phyloP scores from a whole-genome alignment of 2,797 vertebrate genomes.

The Nyctalus aviator region DNA sequence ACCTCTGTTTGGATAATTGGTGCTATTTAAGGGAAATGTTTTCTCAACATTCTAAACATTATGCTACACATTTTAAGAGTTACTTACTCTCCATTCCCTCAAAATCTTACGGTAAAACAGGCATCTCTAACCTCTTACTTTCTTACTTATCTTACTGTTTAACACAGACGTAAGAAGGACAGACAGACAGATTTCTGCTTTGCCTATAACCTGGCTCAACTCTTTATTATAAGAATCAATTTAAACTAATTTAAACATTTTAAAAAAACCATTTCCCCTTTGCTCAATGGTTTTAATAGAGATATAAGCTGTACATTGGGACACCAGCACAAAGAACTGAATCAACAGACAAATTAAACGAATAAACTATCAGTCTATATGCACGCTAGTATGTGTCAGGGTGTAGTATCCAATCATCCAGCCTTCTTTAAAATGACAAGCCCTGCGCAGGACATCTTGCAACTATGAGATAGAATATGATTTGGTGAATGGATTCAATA shows the following conservation, averaged over 20 bases:
- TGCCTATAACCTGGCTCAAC: background rate
- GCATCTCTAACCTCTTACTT: background rate
- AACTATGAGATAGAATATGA: background rate
- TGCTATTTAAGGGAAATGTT: background rate
- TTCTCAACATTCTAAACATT: background rate
- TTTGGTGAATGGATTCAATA: background rate
- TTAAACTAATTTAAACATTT: background rate
- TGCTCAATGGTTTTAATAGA: background rate
- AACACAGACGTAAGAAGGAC: background rate
- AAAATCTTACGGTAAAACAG: background rate
- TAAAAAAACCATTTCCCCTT: background rate
- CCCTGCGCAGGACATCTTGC: background rate
- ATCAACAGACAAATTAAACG: background rate
- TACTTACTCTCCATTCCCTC: background rate
- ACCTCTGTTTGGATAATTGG: background rate
- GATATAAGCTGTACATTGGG: background rate
- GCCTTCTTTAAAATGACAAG: background rate
- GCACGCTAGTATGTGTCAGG: background rate
- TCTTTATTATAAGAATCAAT: background rate
- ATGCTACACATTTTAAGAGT: background rate
- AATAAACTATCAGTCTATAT: background rate
- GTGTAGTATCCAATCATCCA: background rate
- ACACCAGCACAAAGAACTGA: background rate
- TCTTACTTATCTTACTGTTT: background rate
- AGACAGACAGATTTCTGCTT: background rate